These are phyloP conservation scores for Prionailurus bengalensis DNA, from an alignment of 2,113 vertebrate species.

Conservation along the genomic window DNA sequence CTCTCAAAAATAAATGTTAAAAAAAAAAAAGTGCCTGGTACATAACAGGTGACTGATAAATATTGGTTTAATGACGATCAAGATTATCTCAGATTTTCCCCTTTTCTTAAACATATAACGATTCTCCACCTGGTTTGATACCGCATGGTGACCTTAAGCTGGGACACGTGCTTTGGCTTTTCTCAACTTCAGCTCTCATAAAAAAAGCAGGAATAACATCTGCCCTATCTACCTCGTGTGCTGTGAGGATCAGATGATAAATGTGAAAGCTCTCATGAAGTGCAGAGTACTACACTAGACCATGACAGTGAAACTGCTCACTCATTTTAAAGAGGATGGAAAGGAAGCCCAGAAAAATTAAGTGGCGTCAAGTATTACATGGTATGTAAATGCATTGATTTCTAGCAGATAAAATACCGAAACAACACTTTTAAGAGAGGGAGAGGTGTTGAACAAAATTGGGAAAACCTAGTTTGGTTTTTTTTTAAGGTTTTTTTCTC, in stretches of 20 bases:
- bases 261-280: not conserved
- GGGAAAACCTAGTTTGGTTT: not conserved
- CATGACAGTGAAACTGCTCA: not conserved
- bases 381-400: not conserved
- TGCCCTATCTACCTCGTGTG: not conserved
- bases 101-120: not conserved
- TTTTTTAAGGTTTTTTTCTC: not conserved
- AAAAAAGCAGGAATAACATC: not conserved
- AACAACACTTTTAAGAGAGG: not conserved
- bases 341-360: not conserved
- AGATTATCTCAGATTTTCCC: not conserved
- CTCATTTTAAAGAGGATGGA: conserved; percentile 12
- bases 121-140: not conserved
- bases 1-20: no score
- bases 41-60: not conserved
- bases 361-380: not conserved
- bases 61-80: not conserved
- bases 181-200: not conserved
- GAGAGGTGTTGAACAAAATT: not conserved
- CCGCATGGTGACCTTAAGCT: not conserved
- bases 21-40: not conserved
- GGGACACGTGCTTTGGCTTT: not conserved
- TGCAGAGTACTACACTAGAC: not conserved
- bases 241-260: not conserved
- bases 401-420: not conserved